phyloP scores from a whole-genome alignment of 2,113 vertebrate genomes.

The Ceyx melanurus region DNA sequence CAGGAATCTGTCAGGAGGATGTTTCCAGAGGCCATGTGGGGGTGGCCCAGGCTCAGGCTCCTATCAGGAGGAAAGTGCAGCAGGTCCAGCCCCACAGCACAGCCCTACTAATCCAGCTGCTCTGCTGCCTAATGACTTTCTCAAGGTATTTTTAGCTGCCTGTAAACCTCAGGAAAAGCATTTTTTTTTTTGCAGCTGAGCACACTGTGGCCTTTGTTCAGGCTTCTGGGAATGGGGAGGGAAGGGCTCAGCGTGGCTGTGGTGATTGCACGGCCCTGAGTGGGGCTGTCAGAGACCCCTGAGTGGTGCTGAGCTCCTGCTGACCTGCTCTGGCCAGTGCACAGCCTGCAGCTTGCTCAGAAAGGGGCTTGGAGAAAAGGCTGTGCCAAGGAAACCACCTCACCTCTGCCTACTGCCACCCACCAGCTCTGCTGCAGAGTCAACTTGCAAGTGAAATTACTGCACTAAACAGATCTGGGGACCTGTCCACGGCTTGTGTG shows the following conservation, averaged over 20 bases:
- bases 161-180: slow-evolving; percentile 24
- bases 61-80: background rate
- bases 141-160: slow-evolving; percentile 63
- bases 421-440: background rate
- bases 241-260: accelerated
- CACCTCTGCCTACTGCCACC: background rate
- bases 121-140: slow-evolving; percentile 1
- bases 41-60: accelerated
- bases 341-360: background rate
- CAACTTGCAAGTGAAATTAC: background rate
- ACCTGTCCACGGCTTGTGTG: accelerated
- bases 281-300: background rate
- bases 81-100: background rate
- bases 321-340: background rate
- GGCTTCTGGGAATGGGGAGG: background rate
- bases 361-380: background rate
- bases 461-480: background rate
- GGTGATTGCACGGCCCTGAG: background rate
- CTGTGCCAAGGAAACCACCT: background rate
- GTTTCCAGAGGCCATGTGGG: accelerated
- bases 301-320: background rate
- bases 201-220: slow-evolving; percentile 57
- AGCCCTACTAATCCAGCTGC: background rate
- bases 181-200: background rate
- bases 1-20: background rate